A percentile compares a stretch with the other conserved stretches of the same genome.
Evolutionary conservation across 1,140 invertebrate species (phyloP).

Genomic region (Meloidogyne chitwoodi): DNA sequence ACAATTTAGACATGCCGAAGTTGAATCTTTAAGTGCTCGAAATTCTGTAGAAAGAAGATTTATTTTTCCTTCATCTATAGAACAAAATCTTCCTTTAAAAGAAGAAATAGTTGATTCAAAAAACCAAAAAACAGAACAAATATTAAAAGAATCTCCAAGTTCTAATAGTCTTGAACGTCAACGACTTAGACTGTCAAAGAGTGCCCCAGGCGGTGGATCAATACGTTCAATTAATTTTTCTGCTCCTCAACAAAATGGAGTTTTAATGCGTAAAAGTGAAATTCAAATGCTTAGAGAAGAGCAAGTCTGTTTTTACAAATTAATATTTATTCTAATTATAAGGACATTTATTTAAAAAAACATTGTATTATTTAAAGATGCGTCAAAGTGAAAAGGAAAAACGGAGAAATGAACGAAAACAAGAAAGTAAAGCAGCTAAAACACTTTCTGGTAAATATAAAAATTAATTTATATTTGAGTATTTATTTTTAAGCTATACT

Average conservation of each 20-base stretch:
- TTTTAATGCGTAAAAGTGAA: slow-evolving; percentile 5
- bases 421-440: slow-evolving; percentile 96
- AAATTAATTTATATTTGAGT: not conserved
- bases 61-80: not conserved
- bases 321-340: not conserved
- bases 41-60: slow-evolving; percentile 17
- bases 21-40: slow-evolving; percentile 8
- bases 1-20: slow-evolving; percentile 2
- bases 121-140: not conserved
- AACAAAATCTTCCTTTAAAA: not conserved
- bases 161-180: not conserved
- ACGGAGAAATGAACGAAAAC: slow-evolving; percentile 80
- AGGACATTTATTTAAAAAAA: not conserved
- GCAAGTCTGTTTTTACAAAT: not conserved
- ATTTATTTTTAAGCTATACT: slow-evolving; percentile 74
- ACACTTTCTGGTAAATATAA: slow-evolving; percentile 70
- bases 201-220: not conserved
- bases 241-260: not conserved
- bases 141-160: not conserved
- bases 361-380: slow-evolving; percentile 62
- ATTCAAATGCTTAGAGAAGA: slow-evolving; percentile 14
- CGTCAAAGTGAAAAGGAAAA: slow-evolving; percentile 61
- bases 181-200: not conserved
- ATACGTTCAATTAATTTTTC: not conserved
- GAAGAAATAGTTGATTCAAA: not conserved